Evolutionary conservation across 2,797 vertebrate genomes (phyloP).

Genomic region (Eurystomus glaucurus): DNA sequence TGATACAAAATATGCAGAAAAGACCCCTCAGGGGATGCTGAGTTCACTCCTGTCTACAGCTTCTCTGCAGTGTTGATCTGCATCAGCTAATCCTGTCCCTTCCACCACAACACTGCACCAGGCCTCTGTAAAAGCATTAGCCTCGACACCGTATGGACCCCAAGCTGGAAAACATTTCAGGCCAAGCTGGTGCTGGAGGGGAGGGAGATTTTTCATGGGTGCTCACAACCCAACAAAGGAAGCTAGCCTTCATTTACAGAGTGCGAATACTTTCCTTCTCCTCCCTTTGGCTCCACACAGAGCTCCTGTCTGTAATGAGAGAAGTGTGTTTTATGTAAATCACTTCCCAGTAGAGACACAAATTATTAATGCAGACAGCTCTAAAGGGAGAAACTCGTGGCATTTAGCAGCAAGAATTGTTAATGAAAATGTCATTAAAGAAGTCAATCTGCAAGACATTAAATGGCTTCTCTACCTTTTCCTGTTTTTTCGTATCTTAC

Average conservation of each 20-base stretch:
- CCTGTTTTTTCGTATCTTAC: not conserved
- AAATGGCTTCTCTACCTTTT: conserved; percentile 3
- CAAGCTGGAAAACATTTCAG: not conserved
- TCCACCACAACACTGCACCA: not conserved
- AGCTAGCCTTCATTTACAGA: not conserved
- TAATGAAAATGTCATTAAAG: conserved; percentile 61
- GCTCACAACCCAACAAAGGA: not conserved
- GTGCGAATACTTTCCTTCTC: not conserved
- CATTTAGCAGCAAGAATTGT: conserved; percentile 47
- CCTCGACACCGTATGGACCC: rapidly evolving
- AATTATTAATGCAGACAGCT: conserved; percentile 45
- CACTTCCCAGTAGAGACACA: not conserved
- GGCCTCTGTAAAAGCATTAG: not conserved
- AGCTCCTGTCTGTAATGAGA: not conserved
- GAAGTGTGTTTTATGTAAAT: conserved; percentile 29
- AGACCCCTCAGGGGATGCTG: not conserved
- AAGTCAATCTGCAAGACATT: conserved; percentile 17
- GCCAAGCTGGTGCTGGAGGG: not conserved
- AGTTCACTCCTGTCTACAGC: not conserved
- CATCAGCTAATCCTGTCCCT: not conserved
- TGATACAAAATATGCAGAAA: not conserved
- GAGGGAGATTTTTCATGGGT: not conserved
- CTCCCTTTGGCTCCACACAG: not conserved
- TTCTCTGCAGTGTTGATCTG: not conserved
- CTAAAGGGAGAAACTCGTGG: conserved; percentile 7